Conservation (phyloP, 2,113 vertebrate species). For the Engraulis encrasicolus region DNA sequence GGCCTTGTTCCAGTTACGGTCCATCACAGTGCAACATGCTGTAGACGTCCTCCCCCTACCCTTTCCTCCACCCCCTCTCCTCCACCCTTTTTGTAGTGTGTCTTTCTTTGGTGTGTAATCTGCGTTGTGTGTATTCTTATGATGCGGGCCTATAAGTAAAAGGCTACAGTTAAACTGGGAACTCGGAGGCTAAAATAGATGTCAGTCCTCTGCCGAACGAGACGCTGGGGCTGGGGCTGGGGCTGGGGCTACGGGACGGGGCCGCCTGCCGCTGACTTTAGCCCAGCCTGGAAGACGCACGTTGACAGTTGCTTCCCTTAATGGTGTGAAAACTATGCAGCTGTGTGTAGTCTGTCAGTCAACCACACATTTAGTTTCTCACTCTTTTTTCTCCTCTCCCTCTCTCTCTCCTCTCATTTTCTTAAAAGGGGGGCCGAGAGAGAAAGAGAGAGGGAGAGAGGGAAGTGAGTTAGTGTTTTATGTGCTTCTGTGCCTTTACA, state of each 20-base stretch:
- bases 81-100: neutral
- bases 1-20: no score
- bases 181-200: slow-evolving; percentile 59
- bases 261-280: slow-evolving; percentile 57
- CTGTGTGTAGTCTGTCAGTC: slow-evolving; percentile 34
- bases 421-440: neutral
- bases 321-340: slow-evolving; percentile 29
- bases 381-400: no score
- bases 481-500: slow-evolving; percentile 22
- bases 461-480: neutral
- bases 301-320: slow-evolving; percentile 53
- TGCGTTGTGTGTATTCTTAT: neutral
- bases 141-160: slow-evolving; percentile 43
- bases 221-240: slow-evolving; percentile 60
- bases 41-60: neutral
- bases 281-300: slow-evolving; percentile 59
- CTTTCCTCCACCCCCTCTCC: no score
- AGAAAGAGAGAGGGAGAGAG: no score
- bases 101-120: neutral
- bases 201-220: slow-evolving; percentile 51
- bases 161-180: slow-evolving; percentile 62
- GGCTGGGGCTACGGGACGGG: no score
- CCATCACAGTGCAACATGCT: neutral
- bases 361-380: no score
- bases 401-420: neutral